Conservation (phyloP, 2,797 vertebrate species). For the Pygocentrus nattereri region DNA sequence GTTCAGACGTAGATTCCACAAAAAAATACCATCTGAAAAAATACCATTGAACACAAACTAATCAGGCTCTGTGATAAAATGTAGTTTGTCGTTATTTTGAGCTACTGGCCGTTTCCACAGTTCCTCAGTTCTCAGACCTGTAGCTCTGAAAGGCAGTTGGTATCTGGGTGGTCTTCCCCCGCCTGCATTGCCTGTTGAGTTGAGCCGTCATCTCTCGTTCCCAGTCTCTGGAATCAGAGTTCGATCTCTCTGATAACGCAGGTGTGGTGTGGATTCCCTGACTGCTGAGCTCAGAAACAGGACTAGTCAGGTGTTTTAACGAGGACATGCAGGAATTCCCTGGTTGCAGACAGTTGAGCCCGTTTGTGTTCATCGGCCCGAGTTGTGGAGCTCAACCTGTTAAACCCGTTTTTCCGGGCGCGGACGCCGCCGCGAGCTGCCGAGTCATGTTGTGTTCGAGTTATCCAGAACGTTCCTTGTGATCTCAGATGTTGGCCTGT, state of each 20-base stretch:
- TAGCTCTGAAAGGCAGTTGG: not conserved
- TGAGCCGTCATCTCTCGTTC: not conserved
- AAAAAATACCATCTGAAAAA: no score
- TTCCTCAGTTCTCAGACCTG: no score
- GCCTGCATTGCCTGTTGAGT: not conserved
- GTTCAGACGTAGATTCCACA: no score
- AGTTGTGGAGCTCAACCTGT: conserved; percentile 25
- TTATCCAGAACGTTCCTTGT: conserved; percentile 24
- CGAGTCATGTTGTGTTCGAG: conserved; percentile 34
- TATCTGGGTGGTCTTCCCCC: not conserved
- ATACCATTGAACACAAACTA: no score
- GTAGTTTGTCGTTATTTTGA: no score
- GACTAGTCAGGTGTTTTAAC: not conserved
- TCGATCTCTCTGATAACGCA: no score
- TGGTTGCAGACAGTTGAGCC: not conserved
- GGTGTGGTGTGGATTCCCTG: no score
- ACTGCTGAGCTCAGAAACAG: no score
- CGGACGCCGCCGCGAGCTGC: conserved; percentile 20
- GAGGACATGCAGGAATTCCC: not conserved
- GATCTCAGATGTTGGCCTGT: not conserved
- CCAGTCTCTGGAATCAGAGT: no score
- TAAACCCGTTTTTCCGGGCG: conserved; percentile 42
- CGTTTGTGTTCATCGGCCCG: not conserved
- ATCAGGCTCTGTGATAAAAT: no score
- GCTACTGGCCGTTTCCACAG: no score